phyloP scores from a whole-genome alignment of 2,113 vertebrate genomes.

The Pseudonaja textilis region DNA sequence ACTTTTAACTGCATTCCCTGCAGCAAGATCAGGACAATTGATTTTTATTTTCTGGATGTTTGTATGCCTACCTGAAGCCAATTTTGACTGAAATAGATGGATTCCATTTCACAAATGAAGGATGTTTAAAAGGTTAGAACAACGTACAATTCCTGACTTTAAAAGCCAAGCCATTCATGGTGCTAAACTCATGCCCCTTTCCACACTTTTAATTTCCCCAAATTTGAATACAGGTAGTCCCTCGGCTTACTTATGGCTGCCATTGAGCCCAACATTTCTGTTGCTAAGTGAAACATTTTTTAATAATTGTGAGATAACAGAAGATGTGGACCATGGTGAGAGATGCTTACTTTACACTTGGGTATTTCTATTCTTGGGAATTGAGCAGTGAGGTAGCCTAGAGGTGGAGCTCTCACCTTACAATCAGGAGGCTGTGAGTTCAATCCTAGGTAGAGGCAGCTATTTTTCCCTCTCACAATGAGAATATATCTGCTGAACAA shows the following conservation, averaged over 20 bases:
- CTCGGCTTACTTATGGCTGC: too few relatives aligned
- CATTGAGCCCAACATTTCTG: too few relatives aligned
- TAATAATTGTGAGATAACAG: background rate
- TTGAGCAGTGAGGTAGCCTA: too few relatives aligned
- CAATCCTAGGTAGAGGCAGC: too few relatives aligned
- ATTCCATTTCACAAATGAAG: background rate
- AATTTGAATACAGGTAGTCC: background rate
- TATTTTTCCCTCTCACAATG: too few relatives aligned
- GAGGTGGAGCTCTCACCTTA: too few relatives aligned
- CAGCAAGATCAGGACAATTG: background rate
- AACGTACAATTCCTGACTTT: background rate
- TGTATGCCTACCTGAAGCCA: background rate
- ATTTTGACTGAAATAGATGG: background rate
- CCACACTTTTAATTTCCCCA: background rate
- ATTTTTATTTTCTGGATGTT: background rate
- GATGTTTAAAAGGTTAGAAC: background rate
- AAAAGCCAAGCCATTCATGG: background rate
- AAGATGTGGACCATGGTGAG: background rate
- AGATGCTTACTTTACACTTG: fast-evolving
- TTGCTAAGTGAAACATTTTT: too few relatives aligned
- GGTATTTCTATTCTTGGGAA: background rate
- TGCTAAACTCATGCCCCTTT: background rate
- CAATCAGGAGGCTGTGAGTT: too few relatives aligned
- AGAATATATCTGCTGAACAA: too few relatives aligned
- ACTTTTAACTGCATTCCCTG: background rate